Base-by-base conservation (phyloP, 2,797 vertebrate species). In the Rallus crepitans region DNA sequence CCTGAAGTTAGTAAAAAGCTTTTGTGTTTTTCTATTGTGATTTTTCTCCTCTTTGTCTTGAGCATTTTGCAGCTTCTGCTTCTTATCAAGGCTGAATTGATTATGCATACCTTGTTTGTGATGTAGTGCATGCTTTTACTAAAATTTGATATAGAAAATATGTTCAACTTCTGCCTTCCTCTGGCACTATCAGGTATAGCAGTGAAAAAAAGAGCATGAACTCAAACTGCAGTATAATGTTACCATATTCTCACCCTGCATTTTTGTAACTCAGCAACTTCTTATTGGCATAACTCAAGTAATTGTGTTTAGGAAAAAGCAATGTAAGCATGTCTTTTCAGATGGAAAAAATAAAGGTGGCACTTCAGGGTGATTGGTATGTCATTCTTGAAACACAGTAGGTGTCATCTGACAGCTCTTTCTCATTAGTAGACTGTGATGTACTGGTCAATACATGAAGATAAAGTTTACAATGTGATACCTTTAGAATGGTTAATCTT, bases 101-200 rank as follows among this genome's bases (percentile, higher is more conserved):
- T 87, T 73, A 89, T 33, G 80, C 78, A 92, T 82, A 77, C 7
- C 12, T 78, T 76, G 15, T 90, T 97, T 96, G 91, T 55, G 4
- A 94, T 95, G 93, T 24, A 89, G 71, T 37, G 55, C 76, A 72
- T 37, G 60, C 9, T 70, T 64, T 61, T 35, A 11, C 16, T 35
- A 16, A 37, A 35, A 7, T 70, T 72, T 31, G 13, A 7, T 80
- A 15, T 1, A 53, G 52, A 81, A 97, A 97, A 71, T 66, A 30
- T 31, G 92, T 94, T 96, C 71, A 87, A 53, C 81, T 95, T 92
- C 97, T 97, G 97, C 98, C 98, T 90, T 97, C 98, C 95, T 97
- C 97, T 98, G 98, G 97, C 85, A 50, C 28, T 89, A 27, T 57
- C 11, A 12, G 95, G 96, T 80, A 98, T 96, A 72, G 86, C 98